phyloP scores from a whole-genome alignment of 2,797 vertebrate genomes.

The Gadopsis marmoratus region DNA sequence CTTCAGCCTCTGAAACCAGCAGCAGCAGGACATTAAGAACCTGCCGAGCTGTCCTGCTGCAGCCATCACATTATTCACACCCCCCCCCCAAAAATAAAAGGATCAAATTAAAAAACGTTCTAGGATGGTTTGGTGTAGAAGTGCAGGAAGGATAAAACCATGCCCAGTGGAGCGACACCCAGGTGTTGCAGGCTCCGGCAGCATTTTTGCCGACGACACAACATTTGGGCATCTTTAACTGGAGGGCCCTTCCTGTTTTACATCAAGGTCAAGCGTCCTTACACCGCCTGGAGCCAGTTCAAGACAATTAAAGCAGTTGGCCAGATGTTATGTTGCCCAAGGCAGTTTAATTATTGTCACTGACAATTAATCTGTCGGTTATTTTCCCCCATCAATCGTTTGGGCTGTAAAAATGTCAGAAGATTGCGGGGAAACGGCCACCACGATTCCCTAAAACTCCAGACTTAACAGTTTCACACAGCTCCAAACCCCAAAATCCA shows the following conservation, averaged over 20 bases:
- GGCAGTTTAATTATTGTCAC: no score
- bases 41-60: conserved; percentile 18
- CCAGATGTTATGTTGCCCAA: no score
- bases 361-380: no score
- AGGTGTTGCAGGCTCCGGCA: not conserved
- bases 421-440: no score
- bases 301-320: no score
- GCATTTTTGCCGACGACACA: no score
- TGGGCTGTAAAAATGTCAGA: not conserved
- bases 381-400: no score
- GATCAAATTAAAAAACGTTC: not conserved
- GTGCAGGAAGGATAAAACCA: not conserved
- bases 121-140: not conserved
- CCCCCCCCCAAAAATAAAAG: not conserved
- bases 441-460: not conserved
- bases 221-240: no score
- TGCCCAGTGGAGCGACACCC: not conserved
- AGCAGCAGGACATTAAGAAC: conserved; percentile 24
- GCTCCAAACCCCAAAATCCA: not conserved
- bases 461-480: not conserved
- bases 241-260: not conserved
- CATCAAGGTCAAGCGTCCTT: not conserved
- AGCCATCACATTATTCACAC: not conserved
- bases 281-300: no score
- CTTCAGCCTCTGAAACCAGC: conserved; percentile 18